A percentile compares a stretch with the other conserved stretches of the same genome.
Conservation (phyloP, 2,113 vertebrate species). For the Lampris megalopsis region DNA sequence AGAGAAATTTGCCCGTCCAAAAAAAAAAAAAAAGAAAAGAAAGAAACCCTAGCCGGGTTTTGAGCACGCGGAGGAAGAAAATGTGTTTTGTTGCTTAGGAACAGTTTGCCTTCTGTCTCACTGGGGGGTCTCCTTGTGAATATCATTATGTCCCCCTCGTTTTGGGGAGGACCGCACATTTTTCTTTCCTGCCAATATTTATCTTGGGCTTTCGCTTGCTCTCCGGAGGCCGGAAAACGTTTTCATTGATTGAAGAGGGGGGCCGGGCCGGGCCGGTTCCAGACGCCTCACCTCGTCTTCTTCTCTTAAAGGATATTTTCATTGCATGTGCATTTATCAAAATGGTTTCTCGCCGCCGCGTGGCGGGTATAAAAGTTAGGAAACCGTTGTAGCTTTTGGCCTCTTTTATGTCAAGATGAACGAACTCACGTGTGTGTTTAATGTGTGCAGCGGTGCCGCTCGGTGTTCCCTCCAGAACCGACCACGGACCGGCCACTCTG, state of each 20-base stretch:
- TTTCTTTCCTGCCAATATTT: conserved; percentile 81
- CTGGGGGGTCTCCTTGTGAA: conserved; percentile 78
- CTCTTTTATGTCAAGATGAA: conserved; percentile 4
- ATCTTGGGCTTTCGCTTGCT: conserved; percentile 61
- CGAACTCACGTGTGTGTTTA: too few relatives aligned
- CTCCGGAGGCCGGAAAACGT: conserved; percentile 57
- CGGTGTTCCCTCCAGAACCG: too few relatives aligned
- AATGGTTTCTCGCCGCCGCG: background rate
- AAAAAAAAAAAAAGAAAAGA: conserved; percentile 4
- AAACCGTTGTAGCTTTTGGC: background rate
- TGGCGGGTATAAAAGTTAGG: conserved; percentile 44
- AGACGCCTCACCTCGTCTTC: conserved; percentile 45
- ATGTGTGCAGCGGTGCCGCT: too few relatives aligned
- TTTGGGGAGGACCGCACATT: conserved; percentile 70
- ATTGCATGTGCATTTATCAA: conserved; percentile 45
- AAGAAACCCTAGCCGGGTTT: conserved; percentile 40
- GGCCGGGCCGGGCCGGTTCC: conserved; percentile 1
- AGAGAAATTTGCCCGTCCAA: conserved; percentile 14
- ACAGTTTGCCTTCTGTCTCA: conserved; percentile 77
- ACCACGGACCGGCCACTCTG: too few relatives aligned
- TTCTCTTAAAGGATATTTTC: too few relatives aligned
- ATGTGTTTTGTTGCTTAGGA: conserved; percentile 85
- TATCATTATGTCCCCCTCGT: conserved; percentile 79
- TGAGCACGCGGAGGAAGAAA: conserved; percentile 57
- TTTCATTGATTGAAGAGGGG: conserved; percentile 74